These are phyloP conservation scores for Mormyrus proboscirostris DNA, from an alignment of 2,797 vertebrate species.

Conservation along the genomic window DNA sequence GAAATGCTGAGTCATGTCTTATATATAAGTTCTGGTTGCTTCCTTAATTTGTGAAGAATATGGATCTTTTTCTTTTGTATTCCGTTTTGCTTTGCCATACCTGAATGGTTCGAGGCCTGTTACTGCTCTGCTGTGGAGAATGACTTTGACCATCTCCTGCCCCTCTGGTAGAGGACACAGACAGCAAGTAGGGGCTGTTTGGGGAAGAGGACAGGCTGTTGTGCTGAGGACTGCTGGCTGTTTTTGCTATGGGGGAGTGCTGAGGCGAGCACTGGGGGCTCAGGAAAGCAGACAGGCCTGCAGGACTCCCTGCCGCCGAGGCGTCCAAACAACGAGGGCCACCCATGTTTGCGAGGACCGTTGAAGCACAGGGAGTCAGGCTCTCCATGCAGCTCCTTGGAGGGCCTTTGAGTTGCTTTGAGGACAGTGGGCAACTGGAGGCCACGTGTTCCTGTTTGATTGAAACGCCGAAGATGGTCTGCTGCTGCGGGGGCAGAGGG, in stretches of 20 bases:
- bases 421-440: slow-evolving; percentile 82
- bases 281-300: slow-evolving; percentile 77
- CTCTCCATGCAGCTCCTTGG: slow-evolving; percentile 58
- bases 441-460: slow-evolving; percentile 83
- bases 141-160: slow-evolving; percentile 64
- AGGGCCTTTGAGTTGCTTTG: slow-evolving; percentile 67
- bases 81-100: slow-evolving; percentile 48
- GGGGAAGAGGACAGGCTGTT: slow-evolving; percentile 78
- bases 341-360: slow-evolving; percentile 51
- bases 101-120: slow-evolving; percentile 66
- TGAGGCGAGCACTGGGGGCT: slow-evolving; percentile 91
- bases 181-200: slow-evolving; percentile 75
- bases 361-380: slow-evolving; percentile 57
- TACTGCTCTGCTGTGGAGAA: slow-evolving; percentile 55
- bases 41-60: not conserved
- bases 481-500: slow-evolving; percentile 45
- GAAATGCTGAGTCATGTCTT: not conserved
- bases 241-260: slow-evolving; percentile 73
- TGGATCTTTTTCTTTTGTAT: not conserved
- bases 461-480: slow-evolving; percentile 73
- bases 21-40: not conserved
- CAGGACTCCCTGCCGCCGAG: slow-evolving; percentile 56
- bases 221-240: slow-evolving; percentile 75
- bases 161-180: slow-evolving; percentile 55
- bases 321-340: slow-evolving; percentile 54